Evolutionary conservation across 2,113 vertebrate genomes (phyloP), one percentile per base, ranked within the genome.

Genomic region (Pogonocichla stellata): DNA sequence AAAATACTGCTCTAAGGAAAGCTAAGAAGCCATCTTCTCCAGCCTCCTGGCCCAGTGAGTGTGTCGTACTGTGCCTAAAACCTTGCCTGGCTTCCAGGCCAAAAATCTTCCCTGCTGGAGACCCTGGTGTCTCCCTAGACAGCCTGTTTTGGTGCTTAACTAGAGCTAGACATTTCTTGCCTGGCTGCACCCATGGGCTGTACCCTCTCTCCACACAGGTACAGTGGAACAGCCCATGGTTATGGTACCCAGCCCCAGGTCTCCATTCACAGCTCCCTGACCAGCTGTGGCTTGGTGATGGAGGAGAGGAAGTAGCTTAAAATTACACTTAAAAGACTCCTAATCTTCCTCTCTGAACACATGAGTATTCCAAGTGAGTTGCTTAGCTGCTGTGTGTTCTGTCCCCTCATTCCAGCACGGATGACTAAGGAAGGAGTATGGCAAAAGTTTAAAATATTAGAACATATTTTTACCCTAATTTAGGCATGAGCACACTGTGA

Each of bases 211-310:
- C 31, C 40, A 24, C 31, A 26, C 11, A 62, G 19, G 5, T 33
- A 7, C 8, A 14, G 25, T 34, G 61, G n/a, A 80, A 47, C 19
- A 67, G 34, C 7, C 28, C 14, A 13, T 0, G 0, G 23, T 47
- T 2, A 1, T 38, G 33, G 25, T 6, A 71, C 3, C 4, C 20
- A 50, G 31, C 1, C 6, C 28, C 0, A 2, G 5, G 6, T 53
- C 24, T 71, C 19, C 48, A 72, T 45, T 50, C 67, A 31, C 31
- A 66, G n/a, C 26, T 60, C 31, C 15, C 50, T 77, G 34, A 51
- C 18, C 40, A 83, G 42, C 17, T 0, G 0, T 19, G 42, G 16
- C 31, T 86, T 56, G 31, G 22, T 60, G 17, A 38, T 47, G 38
- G 6, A 29, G 40, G 33, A 61, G 10, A 51, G 8, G 14, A 34